Percentiles rank a stretch among this genome's conserved stretches.
These are phyloP conservation scores for Clepsis dumicolana DNA, from an alignment of 2,888 invertebrate species.

Conservation along the genomic window DNA sequence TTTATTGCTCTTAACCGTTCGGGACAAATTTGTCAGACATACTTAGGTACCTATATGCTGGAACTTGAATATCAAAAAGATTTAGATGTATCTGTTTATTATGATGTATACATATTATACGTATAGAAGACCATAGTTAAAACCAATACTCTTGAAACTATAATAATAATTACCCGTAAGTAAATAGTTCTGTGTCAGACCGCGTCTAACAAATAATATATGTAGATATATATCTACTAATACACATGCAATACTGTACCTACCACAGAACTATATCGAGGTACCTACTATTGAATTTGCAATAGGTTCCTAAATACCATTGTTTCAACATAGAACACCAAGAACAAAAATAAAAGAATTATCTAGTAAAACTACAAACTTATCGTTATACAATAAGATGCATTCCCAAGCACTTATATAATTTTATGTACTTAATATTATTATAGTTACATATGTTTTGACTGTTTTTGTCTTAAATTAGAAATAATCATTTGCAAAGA, in stretches of 20 bases:
- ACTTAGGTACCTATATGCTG: no score
- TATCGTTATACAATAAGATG: not conserved
- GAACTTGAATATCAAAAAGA: not conserved
- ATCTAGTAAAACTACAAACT: not conserved
- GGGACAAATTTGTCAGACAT: not conserved
- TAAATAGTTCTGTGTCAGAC: not conserved
- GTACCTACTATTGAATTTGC: slow-evolving; percentile 9
- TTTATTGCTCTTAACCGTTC: not conserved
- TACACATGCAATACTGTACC: slow-evolving; percentile 18
- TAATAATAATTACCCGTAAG: not conserved
- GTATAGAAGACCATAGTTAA: not conserved
- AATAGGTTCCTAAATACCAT: slow-evolving; percentile 3
- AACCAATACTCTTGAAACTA: not conserved
- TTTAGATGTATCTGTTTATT: not conserved
- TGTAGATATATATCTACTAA: not conserved
- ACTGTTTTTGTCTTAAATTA: not conserved
- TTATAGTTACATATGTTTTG: not conserved
- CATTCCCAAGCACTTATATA: not conserved
- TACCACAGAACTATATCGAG: no score
- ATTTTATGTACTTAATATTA: not conserved
- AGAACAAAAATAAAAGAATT: not conserved
- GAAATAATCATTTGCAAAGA: not conserved
- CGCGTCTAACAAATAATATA: not conserved
- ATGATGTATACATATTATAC: not conserved
- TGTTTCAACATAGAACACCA: slow-evolving; percentile 15